phyloP scores from a whole-genome alignment of 2,888 invertebrate genomes.

The Drosophila percnosoma region DNA sequence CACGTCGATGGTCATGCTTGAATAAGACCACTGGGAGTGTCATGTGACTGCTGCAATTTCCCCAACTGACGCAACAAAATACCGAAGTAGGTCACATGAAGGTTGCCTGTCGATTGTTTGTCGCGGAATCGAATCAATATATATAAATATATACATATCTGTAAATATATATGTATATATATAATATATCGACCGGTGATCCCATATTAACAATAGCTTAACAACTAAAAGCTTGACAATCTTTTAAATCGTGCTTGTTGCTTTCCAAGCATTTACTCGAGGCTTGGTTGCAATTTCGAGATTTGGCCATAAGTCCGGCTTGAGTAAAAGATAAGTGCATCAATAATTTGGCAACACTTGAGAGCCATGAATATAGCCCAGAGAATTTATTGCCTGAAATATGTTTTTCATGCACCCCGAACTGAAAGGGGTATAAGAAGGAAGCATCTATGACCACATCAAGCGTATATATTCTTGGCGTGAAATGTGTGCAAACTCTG shows the following conservation, averaged over 20 bases:
- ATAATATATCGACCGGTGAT: not conserved
- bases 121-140: not conserved
- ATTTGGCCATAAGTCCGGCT: too few species aligned
- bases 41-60: not conserved
- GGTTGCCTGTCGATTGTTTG: not conserved
- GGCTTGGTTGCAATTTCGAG: too few species aligned
- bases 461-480: too few species aligned
- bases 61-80: not conserved
- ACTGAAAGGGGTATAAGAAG: not conserved
- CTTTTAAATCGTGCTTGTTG: not conserved
- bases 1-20: not conserved
- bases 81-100: not conserved
- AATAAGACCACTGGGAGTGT: not conserved
- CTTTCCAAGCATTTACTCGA: too few species aligned
- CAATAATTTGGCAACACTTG: not conserved
- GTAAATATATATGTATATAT: too few species aligned
- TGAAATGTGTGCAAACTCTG: too few species aligned
- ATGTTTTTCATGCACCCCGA: too few species aligned
- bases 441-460: too few species aligned
- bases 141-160: too few species aligned
- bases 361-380: not conserved
- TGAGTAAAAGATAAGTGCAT: not conserved
- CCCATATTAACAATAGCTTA: not conserved
- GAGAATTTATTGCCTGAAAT: not conserved
- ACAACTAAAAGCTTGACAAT: not conserved